Conservation (phyloP, 2,888 invertebrate genomes). For the Pristionchus maxplancki region DNA sequence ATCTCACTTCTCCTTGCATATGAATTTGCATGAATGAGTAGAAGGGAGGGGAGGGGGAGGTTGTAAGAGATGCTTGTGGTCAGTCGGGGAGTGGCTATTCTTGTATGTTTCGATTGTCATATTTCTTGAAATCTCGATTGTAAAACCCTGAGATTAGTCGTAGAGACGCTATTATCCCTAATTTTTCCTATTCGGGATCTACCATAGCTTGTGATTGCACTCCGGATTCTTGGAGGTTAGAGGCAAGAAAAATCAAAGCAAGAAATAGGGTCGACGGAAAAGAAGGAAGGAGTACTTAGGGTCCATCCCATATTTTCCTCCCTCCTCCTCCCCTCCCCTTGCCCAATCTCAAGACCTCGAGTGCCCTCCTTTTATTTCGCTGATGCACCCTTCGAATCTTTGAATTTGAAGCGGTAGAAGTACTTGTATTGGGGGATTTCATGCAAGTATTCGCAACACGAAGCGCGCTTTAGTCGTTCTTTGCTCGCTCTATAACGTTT, state of each 20-base stretch:
- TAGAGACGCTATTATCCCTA: too few relatives aligned
- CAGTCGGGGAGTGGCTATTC: not conserved
- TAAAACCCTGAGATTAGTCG: too few relatives aligned
- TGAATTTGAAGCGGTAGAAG: constrained; percentile 18
- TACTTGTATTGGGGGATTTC: not conserved
- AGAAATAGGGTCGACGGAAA: not conserved
- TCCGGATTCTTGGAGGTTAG: not conserved
- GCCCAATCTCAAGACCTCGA: constrained; percentile 3
- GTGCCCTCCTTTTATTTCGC: constrained; percentile 33
- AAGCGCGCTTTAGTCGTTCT: not conserved
- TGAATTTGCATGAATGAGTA: constrained; percentile 33
- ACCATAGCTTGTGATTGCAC: not conserved
- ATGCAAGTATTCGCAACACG: not conserved
- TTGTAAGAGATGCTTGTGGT: constrained; percentile 2
- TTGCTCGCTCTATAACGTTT: too few relatives aligned
- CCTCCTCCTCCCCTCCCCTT: not conserved
- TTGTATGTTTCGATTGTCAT: not conserved
- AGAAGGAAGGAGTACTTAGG: constrained; percentile 39
- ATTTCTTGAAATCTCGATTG: not conserved
- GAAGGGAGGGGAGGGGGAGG: not conserved
- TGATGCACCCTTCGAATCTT: constrained; percentile 19
- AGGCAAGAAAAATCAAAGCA: not conserved
- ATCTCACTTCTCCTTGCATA: constrained; percentile 23
- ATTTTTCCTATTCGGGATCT: too few relatives aligned
- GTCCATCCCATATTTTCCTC: constrained; percentile 32